Conservation (phyloP, 2,113 vertebrate species). For the Chloroceryle aenea region DNA sequence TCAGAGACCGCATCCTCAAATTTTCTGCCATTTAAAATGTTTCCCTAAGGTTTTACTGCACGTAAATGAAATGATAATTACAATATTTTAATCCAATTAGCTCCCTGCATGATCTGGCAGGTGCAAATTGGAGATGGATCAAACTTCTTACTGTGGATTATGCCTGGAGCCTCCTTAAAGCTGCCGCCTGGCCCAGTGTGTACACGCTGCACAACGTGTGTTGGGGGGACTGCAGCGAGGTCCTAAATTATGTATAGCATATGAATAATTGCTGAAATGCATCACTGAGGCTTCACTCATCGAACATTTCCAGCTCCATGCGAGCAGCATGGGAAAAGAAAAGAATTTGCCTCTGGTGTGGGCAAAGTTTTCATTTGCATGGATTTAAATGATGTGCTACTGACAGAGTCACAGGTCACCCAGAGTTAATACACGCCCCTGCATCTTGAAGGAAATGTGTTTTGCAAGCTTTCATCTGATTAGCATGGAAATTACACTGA, state of each 20-base stretch:
- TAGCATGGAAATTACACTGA: constrained; percentile 22
- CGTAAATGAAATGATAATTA: constrained; percentile 65
- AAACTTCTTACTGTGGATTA: constrained; percentile 37
- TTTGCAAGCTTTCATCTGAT: constrained; percentile 26
- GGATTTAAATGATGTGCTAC: not conserved
- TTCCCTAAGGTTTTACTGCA: constrained; percentile 57
- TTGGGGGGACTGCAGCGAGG: not conserved
- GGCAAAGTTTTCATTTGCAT: constrained; percentile 13
- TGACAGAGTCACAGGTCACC: not conserved
- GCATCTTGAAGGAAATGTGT: not conserved
- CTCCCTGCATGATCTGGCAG: constrained; percentile 62
- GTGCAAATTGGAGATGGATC: constrained; percentile 67
- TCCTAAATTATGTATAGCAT: constrained; percentile 51
- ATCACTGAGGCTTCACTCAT: constrained; percentile 12
- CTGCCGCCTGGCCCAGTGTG: not conserved
- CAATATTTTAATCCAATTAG: constrained; percentile 71
- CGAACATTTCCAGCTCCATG: not conserved
- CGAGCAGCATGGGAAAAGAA: not conserved
- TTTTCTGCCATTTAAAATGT: constrained; percentile 61
- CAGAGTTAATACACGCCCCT: not conserved
- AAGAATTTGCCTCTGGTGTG: not conserved
- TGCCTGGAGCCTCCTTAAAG: constrained; percentile 62
- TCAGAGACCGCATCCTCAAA: constrained; percentile 30
- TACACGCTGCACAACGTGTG: not conserved
- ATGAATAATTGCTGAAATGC: constrained; percentile 70